phyloP scores from a whole-genome alignment of 37 sponge, comb jelly and placozoan genomes.

The Halisarca cf. caerulea region DNA sequence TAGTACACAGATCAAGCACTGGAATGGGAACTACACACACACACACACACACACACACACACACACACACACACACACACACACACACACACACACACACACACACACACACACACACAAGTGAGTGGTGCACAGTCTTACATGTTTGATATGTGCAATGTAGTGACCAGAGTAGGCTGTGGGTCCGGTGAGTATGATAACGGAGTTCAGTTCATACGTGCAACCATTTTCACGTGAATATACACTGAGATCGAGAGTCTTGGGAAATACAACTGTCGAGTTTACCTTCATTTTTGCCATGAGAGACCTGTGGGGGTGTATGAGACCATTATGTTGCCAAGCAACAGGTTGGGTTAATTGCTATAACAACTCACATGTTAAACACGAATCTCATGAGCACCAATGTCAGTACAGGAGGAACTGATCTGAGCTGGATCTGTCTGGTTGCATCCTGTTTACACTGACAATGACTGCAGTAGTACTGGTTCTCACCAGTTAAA shows the following conservation, averaged over 20 bases:
- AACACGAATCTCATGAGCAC: constrained; percentile 58
- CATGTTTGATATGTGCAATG: constrained; percentile 44
- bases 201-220: constrained; percentile 38
- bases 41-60: too few relatives aligned
- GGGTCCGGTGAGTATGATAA: constrained; percentile 50
- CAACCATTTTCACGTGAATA: background rate
- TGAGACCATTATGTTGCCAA: background rate
- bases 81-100: too few relatives aligned
- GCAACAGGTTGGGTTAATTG: background rate
- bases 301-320: constrained; percentile 5
- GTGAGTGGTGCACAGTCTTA: too few relatives aligned
- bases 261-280: constrained; percentile 15
- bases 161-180: constrained; percentile 60
- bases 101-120: too few relatives aligned
- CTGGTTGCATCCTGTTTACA: constrained; percentile 46
- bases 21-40: too few relatives aligned
- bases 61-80: too few relatives aligned
- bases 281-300: constrained; percentile 36
- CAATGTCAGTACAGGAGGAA: constrained; percentile 44
- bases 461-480: constrained; percentile 38
- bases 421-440: constrained; percentile 26
- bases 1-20: background rate
- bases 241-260: constrained; percentile 10
- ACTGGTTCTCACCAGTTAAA: constrained; percentile 51
- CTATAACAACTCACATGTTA: constrained; percentile 31